Base-by-base conservation (phyloP, 2,888 invertebrate species). In the Acrocyrtus sp. region DNA sequence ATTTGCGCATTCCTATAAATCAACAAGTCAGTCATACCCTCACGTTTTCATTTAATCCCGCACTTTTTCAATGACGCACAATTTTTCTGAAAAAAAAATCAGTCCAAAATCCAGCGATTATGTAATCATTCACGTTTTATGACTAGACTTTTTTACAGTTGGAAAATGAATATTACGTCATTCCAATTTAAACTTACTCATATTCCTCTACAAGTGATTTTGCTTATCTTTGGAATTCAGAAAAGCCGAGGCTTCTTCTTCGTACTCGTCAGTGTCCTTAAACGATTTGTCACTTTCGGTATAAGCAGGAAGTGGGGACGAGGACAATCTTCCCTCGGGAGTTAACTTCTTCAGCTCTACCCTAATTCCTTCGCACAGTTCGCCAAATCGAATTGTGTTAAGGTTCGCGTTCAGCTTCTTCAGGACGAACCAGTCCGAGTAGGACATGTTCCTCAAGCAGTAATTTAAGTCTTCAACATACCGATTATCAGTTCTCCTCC, bases 381-480 rank as follows among this genome's bases (percentile, higher is more conserved):
- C 78, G 2, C 78, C 78, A 47, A 78, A 75, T 51, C 75, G n/a
- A 3, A 75, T 60, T 1, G 60, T 34, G 50, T 77, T 72, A 24
- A 79, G 65, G 62, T 81, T 81, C 0, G 56, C 62, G 6, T 77
- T 72, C 65, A 81, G 53, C 26, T 74, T 65, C 57, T 79, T 78
- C n/a, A 81, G 66, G 8, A 80, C 48, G 51, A 81, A 81, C 79
- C 80, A 81, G 39, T 81, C 81, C 6, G 74, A n/a, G 50, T 80
- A 81, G 41, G 54, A 57, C 15, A 79, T 45, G 24, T 48, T 17
- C 12, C 43, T 47, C 41, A 72, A 41, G 24, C 73, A 58, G 15
- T 39, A 56, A 15, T 70, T 54, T 21, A 78, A 24, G 3, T 50
- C 24, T 1, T 34, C 41, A 3, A 43, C 24, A 24, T 74, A 47